Conservation (phyloP, 2,797 vertebrate species). For the Pteropus rufus region DNA sequence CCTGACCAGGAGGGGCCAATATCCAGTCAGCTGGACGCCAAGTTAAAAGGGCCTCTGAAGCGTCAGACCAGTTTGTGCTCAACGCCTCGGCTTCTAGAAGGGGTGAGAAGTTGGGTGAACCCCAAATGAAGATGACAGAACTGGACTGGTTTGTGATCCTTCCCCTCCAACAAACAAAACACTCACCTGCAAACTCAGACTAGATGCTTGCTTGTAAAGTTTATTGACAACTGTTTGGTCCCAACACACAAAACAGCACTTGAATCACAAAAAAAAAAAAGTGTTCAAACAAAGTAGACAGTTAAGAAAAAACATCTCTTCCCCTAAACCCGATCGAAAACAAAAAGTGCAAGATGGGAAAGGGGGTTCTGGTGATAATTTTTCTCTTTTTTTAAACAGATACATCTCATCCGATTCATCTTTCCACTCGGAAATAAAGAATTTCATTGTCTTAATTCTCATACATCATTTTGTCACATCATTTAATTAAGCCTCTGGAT, state of each 20-base stretch:
- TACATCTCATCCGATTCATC: conserved; percentile 76
- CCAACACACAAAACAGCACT: conserved; percentile 90
- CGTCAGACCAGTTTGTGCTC: background rate
- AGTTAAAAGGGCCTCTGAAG: background rate
- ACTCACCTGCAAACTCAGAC: background rate
- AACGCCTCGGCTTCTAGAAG: background rate
- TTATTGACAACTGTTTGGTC: conserved; percentile 97
- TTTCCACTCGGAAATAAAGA: conserved; percentile 80
- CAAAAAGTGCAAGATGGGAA: conserved; percentile 79
- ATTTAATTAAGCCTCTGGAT: conserved; percentile 81
- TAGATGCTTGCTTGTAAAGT: conserved; percentile 93
- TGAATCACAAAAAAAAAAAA: conserved; percentile 84
- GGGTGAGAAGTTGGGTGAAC: background rate
- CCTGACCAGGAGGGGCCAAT: background rate
- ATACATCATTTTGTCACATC: conserved; percentile 79
- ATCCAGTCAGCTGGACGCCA: background rate
- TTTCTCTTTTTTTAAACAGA: conserved; percentile 70
- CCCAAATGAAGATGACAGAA: background rate
- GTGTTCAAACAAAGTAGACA: conserved; percentile 82
- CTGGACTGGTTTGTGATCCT: background rate
- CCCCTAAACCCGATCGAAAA: conserved; percentile 73
- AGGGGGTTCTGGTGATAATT: conserved; percentile 76
- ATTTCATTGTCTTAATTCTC: conserved; percentile 77
- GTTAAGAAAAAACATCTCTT: conserved; percentile 75
- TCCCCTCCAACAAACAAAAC: background rate